Conservation (phyloP, 2,113 vertebrate species). For the Tringa solitaria region DNA sequence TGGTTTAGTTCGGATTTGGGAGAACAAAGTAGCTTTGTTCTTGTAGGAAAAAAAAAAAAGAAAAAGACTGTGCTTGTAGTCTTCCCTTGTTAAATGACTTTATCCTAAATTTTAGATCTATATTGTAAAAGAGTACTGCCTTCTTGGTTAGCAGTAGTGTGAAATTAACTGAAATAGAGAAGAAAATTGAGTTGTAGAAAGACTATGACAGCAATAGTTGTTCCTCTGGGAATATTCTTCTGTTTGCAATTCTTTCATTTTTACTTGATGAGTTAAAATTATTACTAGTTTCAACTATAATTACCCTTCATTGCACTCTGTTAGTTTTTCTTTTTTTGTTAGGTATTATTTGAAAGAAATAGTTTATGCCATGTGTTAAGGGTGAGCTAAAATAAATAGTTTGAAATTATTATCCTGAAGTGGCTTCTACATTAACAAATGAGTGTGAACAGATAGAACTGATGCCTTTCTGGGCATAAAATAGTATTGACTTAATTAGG, state of each 20-base stretch:
- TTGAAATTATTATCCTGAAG: not conserved
- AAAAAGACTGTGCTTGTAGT: not conserved
- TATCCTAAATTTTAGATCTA: no score
- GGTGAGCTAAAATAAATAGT: constrained; percentile 20
- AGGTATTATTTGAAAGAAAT: not conserved
- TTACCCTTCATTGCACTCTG: not conserved
- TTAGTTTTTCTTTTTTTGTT: not conserved
- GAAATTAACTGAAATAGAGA: not conserved
- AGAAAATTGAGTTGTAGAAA: not conserved
- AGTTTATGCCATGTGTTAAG: not conserved
- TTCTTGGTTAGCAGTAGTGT: not conserved
- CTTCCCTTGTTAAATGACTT: no score
- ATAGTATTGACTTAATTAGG: not conserved
- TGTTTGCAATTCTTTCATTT: constrained; percentile 20
- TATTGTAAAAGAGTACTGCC: not conserved
- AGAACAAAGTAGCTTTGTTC: not conserved
- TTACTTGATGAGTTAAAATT: constrained; percentile 8
- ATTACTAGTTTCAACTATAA: constrained; percentile 19
- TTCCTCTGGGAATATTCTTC: not conserved
- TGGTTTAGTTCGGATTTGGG: not conserved
- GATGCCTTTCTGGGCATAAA: not conserved
- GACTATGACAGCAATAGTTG: not conserved
- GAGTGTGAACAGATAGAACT: not conserved
- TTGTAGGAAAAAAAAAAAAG: not conserved
- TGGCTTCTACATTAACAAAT: not conserved